Evolutionary conservation across 2,888 invertebrate species (phyloP), one percentile per base, ranked within the genome.

Genomic region (Mythimna lalbum): DNA sequence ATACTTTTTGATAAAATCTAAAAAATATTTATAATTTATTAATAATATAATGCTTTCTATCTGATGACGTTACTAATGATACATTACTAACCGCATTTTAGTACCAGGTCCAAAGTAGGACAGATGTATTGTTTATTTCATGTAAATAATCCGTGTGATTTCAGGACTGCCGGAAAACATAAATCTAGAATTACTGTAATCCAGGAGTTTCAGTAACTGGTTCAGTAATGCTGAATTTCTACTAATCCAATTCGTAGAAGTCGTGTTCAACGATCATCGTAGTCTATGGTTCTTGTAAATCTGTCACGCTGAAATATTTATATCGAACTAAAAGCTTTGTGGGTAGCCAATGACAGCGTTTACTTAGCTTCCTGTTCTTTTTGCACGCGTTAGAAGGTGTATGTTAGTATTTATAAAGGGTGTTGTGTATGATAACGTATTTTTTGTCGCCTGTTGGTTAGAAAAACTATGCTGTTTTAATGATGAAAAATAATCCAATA

Each of bases 291-390:
- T 75, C 70, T 49, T 55, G 57, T 77, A 62, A 76, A 76, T 60
- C 52, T 80, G 55, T 76, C 80, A 39, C 17, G 47, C 7, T 71
- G 62, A 62, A 60, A 76, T 27, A 61, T 72, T 72, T 55, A 69
- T 63, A 72, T 72, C 63, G 66, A 69, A 65, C 66, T 81, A 62
- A 80, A 67, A 69, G 68, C 27, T 75, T 71, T 78, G 71, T 63
- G 69, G 23, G 56, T 21, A 36, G 53, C 21, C 63, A 70, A 67
- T 69, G 69, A 69, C 63, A 70, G 65, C 1, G 57, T 68, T 56
- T 55, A 59, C 60, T 80, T 60, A 55, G 52, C 27, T 81, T 67
- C 43, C 43, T 67, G 55, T 33, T 66, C 43, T 5, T 14, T 61
- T 66, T 47, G 33, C 49, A 14, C 10, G 21, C 43, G 64, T 57